A percentile compares a stretch with the other conserved stretches of the same genome.
Conservation (phyloP, 2,113 vertebrate genomes). For the Tragelaphus imberbis region DNA sequence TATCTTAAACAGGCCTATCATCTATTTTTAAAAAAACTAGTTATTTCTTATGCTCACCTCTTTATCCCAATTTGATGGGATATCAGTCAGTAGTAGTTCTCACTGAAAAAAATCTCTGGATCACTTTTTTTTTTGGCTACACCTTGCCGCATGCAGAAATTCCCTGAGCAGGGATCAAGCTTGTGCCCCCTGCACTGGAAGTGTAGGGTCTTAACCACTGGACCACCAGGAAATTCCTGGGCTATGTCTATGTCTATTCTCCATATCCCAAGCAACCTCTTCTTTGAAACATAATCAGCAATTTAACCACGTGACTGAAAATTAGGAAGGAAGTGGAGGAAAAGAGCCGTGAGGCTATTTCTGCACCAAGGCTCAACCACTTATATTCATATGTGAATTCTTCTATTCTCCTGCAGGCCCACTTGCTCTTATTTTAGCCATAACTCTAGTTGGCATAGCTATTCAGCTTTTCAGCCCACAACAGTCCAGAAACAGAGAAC, state of each 20-base stretch:
- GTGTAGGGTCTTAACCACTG: not conserved
- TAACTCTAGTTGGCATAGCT: not conserved
- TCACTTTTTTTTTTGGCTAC: not conserved
- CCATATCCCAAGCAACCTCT: not conserved
- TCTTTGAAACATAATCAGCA: not conserved
- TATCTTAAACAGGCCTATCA: not conserved
- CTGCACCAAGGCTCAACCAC: not conserved
- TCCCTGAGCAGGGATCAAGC: not conserved
- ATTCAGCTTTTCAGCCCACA: not conserved
- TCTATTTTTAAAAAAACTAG: not conserved
- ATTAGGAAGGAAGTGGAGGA: not conserved
- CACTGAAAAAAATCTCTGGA: not conserved
- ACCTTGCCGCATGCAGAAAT: not conserved
- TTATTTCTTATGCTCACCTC: not conserved
- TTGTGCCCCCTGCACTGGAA: not conserved
- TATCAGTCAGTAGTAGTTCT: not conserved
- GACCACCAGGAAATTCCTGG: not conserved
- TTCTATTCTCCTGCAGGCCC: not conserved
- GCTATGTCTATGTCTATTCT: not conserved
- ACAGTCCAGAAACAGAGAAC: not conserved
- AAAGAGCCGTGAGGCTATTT: not conserved
- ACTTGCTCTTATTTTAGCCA: constrained; percentile 3
- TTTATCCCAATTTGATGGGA: not conserved
- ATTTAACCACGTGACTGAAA: not conserved
- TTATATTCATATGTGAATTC: not conserved